Percentiles rank a stretch among this genome's conserved stretches.
phyloP scores from a whole-genome alignment of 2,113 vertebrate species.

The Rattus norvegicus region DNA sequence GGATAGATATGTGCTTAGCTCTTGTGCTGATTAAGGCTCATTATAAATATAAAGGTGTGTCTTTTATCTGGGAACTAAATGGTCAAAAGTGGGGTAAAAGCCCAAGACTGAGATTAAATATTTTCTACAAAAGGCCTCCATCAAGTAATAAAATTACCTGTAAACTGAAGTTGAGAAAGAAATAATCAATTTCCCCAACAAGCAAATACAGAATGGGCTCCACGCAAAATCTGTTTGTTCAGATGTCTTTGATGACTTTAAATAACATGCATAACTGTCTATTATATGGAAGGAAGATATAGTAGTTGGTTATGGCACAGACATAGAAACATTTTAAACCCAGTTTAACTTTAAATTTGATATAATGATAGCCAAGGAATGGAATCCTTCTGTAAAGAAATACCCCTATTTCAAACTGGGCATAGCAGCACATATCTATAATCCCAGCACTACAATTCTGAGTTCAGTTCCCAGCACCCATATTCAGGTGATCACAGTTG shows the following conservation, averaged over 20 bases:
- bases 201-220: neutral
- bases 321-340: neutral
- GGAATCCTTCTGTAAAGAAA: neutral
- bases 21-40: too few relatives aligned
- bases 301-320: neutral
- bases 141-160: neutral
- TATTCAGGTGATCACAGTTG: too few relatives aligned
- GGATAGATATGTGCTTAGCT: too few relatives aligned
- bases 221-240: neutral
- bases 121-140: too few relatives aligned
- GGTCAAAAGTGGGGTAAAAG: too few relatives aligned
- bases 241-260: neutral
- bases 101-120: too few relatives aligned
- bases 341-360: neutral
- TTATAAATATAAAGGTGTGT: too few relatives aligned
- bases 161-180: neutral
- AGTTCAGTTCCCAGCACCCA: too few relatives aligned
- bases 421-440: neutral
- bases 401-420: neutral
- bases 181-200: neutral
- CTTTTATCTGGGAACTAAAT: too few relatives aligned
- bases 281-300: neutral
- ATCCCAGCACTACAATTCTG: too few relatives aligned
- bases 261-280: neutral
- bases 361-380: neutral